Conservation (phyloP, 2,797 vertebrate genomes). For the Microchirus variegatus region DNA sequence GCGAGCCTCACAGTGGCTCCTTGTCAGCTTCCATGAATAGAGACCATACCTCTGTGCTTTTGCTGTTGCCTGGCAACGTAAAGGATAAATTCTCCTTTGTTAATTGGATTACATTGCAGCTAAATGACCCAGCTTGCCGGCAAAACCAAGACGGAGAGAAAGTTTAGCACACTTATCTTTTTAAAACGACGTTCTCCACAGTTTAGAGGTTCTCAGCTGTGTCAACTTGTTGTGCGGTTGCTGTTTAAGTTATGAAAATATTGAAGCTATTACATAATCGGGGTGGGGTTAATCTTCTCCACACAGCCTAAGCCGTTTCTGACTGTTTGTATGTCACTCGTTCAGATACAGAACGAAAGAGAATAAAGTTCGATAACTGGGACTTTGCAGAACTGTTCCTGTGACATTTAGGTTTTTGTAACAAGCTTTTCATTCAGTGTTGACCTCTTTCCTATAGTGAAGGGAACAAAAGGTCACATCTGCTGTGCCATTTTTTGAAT, state of each 20-base stretch:
- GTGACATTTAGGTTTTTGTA: constrained; percentile 37
- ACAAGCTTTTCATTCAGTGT: constrained; percentile 49
- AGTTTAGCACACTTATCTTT: constrained; percentile 33
- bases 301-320: constrained; percentile 48
- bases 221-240: constrained; percentile 19
- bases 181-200: constrained; percentile 35
- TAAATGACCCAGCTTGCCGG: constrained; percentile 45
- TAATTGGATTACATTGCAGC: constrained; percentile 75
- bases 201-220: constrained; percentile 28
- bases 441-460: constrained; percentile 75
- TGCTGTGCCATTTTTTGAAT: constrained; percentile 84
- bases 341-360: not conserved
- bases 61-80: constrained; percentile 64
- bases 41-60: constrained; percentile 59
- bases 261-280: constrained; percentile 53
- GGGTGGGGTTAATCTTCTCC: constrained; percentile 71
- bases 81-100: constrained; percentile 72
- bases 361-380: not conserved
- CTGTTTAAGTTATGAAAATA: constrained; percentile 41
- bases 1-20: constrained; percentile 65
- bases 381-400: not conserved
- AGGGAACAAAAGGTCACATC: constrained; percentile 74
- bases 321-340: constrained; percentile 6
- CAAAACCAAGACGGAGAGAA: constrained; percentile 32
- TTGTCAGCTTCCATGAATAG: constrained; percentile 71